phyloP scores from a whole-genome alignment of 2,888 invertebrate genomes.

The Noctuana brunneofusca region DNA sequence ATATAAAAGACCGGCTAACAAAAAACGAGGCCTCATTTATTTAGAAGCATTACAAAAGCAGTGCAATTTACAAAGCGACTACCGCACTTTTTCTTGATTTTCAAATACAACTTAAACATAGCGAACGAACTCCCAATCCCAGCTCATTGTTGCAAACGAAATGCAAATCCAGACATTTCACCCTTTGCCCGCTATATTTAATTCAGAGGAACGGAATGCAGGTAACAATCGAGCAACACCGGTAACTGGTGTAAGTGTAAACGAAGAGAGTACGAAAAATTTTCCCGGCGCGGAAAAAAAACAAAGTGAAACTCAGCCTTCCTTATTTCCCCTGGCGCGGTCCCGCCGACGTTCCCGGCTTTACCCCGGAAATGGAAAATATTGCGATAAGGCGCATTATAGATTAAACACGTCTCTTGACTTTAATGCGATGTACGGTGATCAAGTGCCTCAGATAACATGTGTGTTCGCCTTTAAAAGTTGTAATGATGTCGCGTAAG shows the following conservation, averaged over 20 bases:
- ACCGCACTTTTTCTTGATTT: constrained; percentile 43
- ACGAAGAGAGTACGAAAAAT: constrained; percentile 77
- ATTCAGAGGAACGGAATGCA: constrained; percentile 71
- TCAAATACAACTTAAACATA: constrained; percentile 54
- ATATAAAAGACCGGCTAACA: constrained; percentile 7
- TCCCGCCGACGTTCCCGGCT: constrained; percentile 62
- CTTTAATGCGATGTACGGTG: constrained; percentile 69
- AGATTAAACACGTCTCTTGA: constrained; percentile 76
- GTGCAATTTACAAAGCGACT: constrained; percentile 27
- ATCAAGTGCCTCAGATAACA: constrained; percentile 64
- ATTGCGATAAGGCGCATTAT: constrained; percentile 83
- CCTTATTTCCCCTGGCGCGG: constrained; percentile 81
- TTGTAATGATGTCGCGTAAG: constrained; percentile 63
- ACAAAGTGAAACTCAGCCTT: constrained; percentile 81
- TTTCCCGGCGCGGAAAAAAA: constrained; percentile 61
- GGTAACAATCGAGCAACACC: constrained; percentile 75
- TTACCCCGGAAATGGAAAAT: constrained; percentile 81
- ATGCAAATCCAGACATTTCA: constrained; percentile 79
- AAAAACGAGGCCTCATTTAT: constrained; percentile 9
- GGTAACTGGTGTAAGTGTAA: constrained; percentile 80
- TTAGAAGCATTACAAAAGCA: constrained; percentile 25
- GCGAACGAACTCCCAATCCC: constrained; percentile 59
- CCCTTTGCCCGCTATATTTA: constrained; percentile 79
- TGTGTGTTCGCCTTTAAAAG: constrained; percentile 57
- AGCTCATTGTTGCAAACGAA: constrained; percentile 71